Evolutionary conservation across 2,797 vertebrate species (phyloP), one percentile per base, ranked within the genome.

Genomic region (Micromesistius poutassou): DNA sequence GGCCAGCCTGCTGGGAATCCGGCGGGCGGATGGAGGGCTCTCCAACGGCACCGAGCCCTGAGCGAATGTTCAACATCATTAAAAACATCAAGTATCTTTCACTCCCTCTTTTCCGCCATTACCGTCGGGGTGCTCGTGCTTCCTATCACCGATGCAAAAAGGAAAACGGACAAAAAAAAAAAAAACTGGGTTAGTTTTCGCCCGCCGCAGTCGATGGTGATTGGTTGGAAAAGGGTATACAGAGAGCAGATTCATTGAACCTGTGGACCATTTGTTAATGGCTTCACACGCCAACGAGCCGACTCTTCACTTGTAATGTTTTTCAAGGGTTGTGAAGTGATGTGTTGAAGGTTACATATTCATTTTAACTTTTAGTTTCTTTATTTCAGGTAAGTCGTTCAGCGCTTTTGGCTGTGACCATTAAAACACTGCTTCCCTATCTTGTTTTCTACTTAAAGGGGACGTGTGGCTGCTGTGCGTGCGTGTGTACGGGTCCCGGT

Each of bases 31-130:
- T 85, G 83, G 82, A 89, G 88, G 86, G 82, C 89, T 90, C 89
- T 92, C 84, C 83, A 88, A 82, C 82, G 78, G 81, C 82, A 86
- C 86, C 86, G 87, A 85, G 82, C 87, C 83, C 81, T 66, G 83
- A 90, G 88, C 85, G 89, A 90, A 87, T 92, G 89, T 89, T 91
- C 88, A 84, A 81, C 87, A 90, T 91, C 89, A 88, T 90, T 91
- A 88, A 89, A 91, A 90, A 92, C 86, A 93, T 90, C 86, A 90
- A 91, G 91, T 90, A 81, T 85, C 83, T 85, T 88, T 84, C 78
- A 74, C 87, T 78, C 80, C 81, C 76, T n/a, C 71, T 35, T 83
- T 79, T 78, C 74, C 78, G 78, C 76, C 79, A 79, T 71, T 50
- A 68, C 83, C 80, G 81, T 81, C 81, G 80, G 76, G 80, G 71